Evolutionary conservation across 2,888 invertebrate genomes (phyloP).

Genomic region (Onchidella celtica): DNA sequence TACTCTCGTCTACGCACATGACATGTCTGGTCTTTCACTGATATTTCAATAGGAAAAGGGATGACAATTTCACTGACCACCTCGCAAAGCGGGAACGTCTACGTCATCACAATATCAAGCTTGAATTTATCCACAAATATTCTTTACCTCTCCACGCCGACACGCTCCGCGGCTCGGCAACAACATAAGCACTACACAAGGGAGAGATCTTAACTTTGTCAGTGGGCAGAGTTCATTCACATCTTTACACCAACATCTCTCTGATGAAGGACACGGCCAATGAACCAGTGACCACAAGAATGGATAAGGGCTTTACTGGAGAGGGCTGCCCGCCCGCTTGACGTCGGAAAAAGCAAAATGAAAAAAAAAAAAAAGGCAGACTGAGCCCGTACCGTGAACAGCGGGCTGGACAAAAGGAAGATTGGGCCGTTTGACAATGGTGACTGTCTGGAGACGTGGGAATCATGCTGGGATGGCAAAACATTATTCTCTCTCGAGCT

Average conservation of each 20-base stretch:
- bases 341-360: not conserved
- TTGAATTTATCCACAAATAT: not conserved
- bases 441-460: no score
- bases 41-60: no score
- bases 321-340: not conserved
- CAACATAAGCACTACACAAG: not conserved
- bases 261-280: not conserved
- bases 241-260: not conserved
- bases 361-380: no score
- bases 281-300: not conserved
- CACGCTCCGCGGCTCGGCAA: not conserved
- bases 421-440: no score
- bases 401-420: not conserved
- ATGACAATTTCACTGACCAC: no score
- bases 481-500: no score
- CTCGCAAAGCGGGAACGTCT: no score
- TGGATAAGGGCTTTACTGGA: not conserved
- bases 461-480: no score
- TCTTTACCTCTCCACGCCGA: not conserved
- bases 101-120: no score
- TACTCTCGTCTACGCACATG: no score
- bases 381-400: not conserved
- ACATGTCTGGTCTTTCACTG: no score
- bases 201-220: not conserved
- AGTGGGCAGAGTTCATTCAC: not conserved